These are phyloP conservation scores for Glossosoma conforme DNA, from an alignment of 1,140 invertebrate genomes.

Conservation along the genomic window DNA sequence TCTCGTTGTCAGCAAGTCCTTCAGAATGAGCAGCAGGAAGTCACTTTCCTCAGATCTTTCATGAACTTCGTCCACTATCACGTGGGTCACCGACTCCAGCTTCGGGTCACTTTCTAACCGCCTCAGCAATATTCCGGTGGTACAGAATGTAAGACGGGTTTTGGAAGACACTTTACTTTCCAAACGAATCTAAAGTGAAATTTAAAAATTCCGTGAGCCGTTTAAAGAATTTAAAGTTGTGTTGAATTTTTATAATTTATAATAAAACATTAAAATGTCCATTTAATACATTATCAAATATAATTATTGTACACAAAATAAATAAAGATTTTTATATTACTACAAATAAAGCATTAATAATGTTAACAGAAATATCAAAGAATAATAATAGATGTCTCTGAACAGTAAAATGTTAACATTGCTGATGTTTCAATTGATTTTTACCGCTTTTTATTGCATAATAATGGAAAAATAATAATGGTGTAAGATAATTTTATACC, in stretches of 20 bases:
- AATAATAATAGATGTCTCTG: conserved; percentile 1
- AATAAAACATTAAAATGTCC: no score
- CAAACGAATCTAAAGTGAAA: conserved; percentile 49
- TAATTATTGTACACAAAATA: no score
- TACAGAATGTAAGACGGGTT: conserved; percentile 84
- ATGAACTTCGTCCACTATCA: conserved; percentile 89
- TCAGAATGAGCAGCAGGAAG: conserved; percentile 76
- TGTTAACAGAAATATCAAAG: background rate
- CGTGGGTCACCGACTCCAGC: conserved; percentile 66
- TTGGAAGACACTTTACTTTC: conserved; percentile 70
- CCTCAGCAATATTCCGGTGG: conserved; percentile 83
- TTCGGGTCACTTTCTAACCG: conserved; percentile 71
- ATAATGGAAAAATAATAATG: conserved; percentile 34
- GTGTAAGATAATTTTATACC: no score
- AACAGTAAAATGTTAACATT: background rate
- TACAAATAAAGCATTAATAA: conserved; percentile 2
- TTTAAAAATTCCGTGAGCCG: no score
- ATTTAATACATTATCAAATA: no score
- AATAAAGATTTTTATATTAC: no score
- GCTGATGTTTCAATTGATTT: background rate
- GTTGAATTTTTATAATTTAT: no score
- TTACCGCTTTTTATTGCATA: background rate
- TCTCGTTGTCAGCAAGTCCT: conserved; percentile 62
- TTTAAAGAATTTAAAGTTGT: no score
- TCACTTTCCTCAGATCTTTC: conserved; percentile 86